Percentiles rank a stretch among this genome's conserved stretches.
These are phyloP conservation scores for Penaeus indicus DNA, from an alignment of 1,140 invertebrate genomes.

Conservation along the genomic window DNA sequence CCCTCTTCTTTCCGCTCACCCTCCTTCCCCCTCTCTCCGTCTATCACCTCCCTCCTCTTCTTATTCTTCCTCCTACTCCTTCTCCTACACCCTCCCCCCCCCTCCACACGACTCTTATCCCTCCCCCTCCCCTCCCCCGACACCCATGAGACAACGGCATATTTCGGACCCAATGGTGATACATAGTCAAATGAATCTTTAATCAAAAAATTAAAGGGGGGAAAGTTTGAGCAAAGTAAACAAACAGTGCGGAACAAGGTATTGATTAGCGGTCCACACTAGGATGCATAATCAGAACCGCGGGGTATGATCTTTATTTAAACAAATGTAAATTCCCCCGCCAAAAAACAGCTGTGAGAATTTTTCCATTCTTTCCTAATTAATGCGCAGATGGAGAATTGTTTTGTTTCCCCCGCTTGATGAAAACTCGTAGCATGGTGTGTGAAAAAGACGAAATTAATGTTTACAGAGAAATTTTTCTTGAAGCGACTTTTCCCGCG, in stretches of 20 bases:
- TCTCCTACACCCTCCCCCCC: too few relatives aligned
- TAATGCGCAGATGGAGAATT: conserved; percentile 63
- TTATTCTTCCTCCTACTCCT: too few relatives aligned
- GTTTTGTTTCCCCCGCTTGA: conserved; percentile 62
- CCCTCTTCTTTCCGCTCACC: too few relatives aligned
- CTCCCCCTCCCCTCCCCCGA: too few relatives aligned
- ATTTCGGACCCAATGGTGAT: too few relatives aligned
- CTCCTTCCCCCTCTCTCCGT: too few relatives aligned
- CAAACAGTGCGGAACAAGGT: conserved; percentile 29
- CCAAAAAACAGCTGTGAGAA: conserved; percentile 57
- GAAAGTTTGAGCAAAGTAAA: conserved; percentile 46
- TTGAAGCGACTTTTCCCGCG: conserved; percentile 48
- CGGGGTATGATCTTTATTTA: conserved; percentile 62
- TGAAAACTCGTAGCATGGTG: conserved; percentile 62
- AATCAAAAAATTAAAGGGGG: too few relatives aligned
- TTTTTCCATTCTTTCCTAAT: conserved; percentile 64
- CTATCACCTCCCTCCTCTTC: too few relatives aligned
- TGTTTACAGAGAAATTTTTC: conserved; percentile 64
- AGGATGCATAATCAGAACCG: conserved; percentile 56
- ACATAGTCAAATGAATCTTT: too few relatives aligned
- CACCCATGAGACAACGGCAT: too few relatives aligned
- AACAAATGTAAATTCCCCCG: conserved; percentile 59
- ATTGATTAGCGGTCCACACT: conserved; percentile 50
- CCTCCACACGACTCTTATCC: too few relatives aligned
- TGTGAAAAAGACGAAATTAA: conserved; percentile 63